phyloP scores from a whole-genome alignment of 2,888 invertebrate species.

The Drosophila affinis region DNA sequence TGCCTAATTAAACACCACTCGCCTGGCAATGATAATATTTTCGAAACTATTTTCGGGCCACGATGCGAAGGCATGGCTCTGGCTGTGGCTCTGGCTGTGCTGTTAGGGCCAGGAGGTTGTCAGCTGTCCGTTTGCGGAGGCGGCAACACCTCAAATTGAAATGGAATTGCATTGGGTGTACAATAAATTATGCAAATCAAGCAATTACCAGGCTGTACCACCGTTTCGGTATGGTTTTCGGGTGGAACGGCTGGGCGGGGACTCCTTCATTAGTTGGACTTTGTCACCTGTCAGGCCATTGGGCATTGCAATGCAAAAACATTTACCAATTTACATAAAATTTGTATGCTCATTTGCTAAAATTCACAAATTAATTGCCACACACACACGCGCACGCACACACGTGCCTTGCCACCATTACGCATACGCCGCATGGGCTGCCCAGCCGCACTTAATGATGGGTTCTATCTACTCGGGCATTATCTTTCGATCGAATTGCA shows the following conservation, averaged over 20 bases:
- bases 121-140: constrained; percentile 24
- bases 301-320: constrained; percentile 43
- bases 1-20: constrained; percentile 62
- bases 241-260: background rate
- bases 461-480: constrained; percentile 27
- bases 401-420: constrained; percentile 1
- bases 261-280: constrained; percentile 21
- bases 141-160: constrained; percentile 66
- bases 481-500: background rate
- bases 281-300: constrained; percentile 42
- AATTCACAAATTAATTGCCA: constrained; percentile 76
- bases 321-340: constrained; percentile 69
- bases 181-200: constrained; percentile 78
- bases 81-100: background rate
- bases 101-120: constrained; percentile 1
- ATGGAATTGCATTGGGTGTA: constrained; percentile 58
- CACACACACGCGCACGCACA: constrained; percentile 19
- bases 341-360: constrained; percentile 71
- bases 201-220: constrained; percentile 63
- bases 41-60: constrained; percentile 36
- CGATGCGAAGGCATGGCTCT: background rate
- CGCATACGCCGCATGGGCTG: constrained; percentile 27
- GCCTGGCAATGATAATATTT: constrained; percentile 52
- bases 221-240: constrained; percentile 37
- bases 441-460: constrained; percentile 55